Evolutionary conservation across 2,113 vertebrate genomes (phyloP).

Genomic region (Megaptera novaeangliae): DNA sequence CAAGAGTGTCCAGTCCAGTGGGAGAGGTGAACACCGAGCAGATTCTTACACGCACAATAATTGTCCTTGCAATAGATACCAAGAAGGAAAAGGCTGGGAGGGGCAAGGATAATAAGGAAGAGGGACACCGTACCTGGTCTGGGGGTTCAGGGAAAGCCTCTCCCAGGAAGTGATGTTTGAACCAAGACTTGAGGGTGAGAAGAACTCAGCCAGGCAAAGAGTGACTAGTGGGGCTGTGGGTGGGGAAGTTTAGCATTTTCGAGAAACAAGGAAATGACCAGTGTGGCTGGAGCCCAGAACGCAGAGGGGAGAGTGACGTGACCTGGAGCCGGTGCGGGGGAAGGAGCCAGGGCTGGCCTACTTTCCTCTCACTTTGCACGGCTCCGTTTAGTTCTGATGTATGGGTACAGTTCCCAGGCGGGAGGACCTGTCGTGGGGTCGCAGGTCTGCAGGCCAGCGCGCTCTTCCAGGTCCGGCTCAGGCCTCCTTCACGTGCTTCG

Average conservation of each 20-base stretch:
- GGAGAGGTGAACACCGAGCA: not conserved
- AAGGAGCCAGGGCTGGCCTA: not conserved
- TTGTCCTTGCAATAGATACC: not conserved
- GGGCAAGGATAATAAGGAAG: fast-evolving
- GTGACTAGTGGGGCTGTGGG: not conserved
- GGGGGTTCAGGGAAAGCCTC: not conserved
- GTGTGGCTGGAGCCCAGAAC: not conserved
- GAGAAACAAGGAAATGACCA: slow-evolving; percentile 35
- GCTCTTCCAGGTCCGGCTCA: not conserved
- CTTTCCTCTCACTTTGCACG: not conserved
- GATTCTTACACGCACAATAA: not conserved
- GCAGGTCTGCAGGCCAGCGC: not conserved
- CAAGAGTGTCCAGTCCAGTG: not conserved
- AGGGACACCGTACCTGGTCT: not conserved
- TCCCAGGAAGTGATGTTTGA: slow-evolving; percentile 14
- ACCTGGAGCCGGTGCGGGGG: not conserved
- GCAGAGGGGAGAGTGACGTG: not conserved
- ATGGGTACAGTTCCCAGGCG: not conserved
- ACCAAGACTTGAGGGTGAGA: not conserved
- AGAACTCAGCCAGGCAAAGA: not conserved
- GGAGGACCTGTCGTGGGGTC: not conserved
- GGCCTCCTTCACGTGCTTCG: not conserved
- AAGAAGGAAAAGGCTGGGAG: not conserved
- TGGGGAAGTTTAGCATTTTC: not conserved
- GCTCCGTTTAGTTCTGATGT: not conserved